Evolutionary conservation across 1,140 invertebrate species (phyloP).

Genomic region (Drosophila navojoa): DNA sequence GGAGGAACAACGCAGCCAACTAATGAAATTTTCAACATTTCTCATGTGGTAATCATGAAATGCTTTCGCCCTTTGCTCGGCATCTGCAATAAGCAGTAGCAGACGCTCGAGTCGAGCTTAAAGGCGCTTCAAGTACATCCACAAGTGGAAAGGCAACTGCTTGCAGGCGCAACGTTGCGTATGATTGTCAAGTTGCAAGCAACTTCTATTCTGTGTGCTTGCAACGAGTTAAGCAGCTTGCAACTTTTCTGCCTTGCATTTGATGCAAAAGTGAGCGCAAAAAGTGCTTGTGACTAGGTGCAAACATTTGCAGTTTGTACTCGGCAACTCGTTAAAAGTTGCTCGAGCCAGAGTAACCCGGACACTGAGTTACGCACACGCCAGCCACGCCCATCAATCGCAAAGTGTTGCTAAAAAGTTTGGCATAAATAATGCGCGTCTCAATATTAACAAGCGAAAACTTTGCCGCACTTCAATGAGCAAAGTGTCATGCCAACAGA

Average conservation of each 20-base stretch:
- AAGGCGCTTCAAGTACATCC: slow-evolving; percentile 7
- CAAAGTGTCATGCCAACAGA: slow-evolving; percentile 56
- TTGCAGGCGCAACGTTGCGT: slow-evolving; percentile 36
- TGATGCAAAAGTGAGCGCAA: slow-evolving; percentile 41
- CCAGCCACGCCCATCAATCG: slow-evolving; percentile 47
- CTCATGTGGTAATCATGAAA: slow-evolving; percentile 77
- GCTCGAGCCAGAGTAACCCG: slow-evolving; percentile 23
- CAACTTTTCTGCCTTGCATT: slow-evolving; percentile 35
- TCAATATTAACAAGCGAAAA: slow-evolving; percentile 80
- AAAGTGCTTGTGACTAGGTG: slow-evolving; percentile 43
- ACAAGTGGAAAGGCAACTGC: slow-evolving; percentile 6
- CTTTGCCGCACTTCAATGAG: slow-evolving; percentile 70
- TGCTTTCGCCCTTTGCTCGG: slow-evolving; percentile 49
- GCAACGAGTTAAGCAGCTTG: slow-evolving; percentile 51
- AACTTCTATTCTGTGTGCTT: slow-evolving; percentile 30
- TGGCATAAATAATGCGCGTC: slow-evolving; percentile 74
- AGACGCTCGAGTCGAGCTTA: slow-evolving; percentile 5
- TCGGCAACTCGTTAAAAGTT: slow-evolving; percentile 73
- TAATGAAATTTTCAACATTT: slow-evolving; percentile 80
- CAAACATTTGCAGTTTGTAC: slow-evolving; percentile 42
- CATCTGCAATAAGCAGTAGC: slow-evolving; percentile 1
- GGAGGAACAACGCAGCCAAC: slow-evolving; percentile 57
- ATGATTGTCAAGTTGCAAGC: slow-evolving; percentile 41
- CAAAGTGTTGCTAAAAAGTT: slow-evolving; percentile 69
- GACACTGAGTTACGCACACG: neutral